Conservation (phyloP, 2,888 invertebrate genomes). For the Aradus depressus region DNA sequence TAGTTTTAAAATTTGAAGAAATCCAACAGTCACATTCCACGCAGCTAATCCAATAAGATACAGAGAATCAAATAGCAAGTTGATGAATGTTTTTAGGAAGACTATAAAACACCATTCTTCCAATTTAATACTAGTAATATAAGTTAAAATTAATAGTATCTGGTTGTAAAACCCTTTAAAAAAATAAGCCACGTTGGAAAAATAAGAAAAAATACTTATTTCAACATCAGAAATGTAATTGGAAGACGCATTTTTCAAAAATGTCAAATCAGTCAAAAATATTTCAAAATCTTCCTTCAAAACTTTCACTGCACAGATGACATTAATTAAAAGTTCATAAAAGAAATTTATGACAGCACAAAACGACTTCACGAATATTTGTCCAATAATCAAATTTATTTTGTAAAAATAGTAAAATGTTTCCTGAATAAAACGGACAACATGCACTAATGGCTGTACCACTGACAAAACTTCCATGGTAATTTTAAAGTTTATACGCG, state of each 20-base stretch:
- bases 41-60: no score
- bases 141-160: no score
- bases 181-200: neutral
- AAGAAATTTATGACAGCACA: neutral
- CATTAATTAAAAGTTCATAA: neutral
- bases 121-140: no score
- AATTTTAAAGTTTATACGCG: no score
- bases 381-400: neutral
- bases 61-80: no score
- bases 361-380: neutral
- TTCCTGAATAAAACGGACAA: neutral
- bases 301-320: neutral
- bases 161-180: no score
- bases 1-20: no score
- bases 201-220: neutral
- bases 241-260: neutral
- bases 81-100: no score
- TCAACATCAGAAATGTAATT: neutral
- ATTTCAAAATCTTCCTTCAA: slow-evolving; percentile 9
- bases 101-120: no score
- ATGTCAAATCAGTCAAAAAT: neutral
- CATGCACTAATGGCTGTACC: neutral
- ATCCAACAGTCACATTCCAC: no score
- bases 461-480: neutral
- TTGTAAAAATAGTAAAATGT: neutral